Conservation (phyloP, 2,113 vertebrate genomes). For the Oceanodroma tethys region DNA sequence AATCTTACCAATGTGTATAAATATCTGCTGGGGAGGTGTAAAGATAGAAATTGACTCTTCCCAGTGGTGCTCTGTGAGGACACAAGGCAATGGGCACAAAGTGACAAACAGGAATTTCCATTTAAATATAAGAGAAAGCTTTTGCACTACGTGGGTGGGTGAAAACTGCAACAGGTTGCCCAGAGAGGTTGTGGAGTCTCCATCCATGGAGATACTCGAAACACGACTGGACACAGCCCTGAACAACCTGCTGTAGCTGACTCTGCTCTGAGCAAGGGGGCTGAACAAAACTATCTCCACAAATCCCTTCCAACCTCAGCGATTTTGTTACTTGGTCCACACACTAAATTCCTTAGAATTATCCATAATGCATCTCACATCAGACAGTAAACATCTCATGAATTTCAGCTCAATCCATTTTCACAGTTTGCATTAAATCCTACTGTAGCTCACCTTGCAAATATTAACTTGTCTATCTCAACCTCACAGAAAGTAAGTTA, state of each 20-base stretch:
- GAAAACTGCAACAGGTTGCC: neutral
- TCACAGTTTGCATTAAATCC: neutral
- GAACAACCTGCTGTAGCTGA: neutral
- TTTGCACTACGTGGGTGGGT: neutral
- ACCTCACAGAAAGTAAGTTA: neutral
- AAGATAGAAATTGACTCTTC: neutral
- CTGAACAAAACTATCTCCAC: neutral
- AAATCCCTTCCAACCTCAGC: neutral
- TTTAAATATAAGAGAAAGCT: neutral
- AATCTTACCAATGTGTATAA: neutral
- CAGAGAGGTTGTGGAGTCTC: neutral
- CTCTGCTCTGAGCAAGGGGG: neutral
- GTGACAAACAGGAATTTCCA: neutral
- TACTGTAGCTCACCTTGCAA: neutral
- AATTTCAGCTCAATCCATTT: neutral
- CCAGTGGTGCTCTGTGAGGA: neutral
- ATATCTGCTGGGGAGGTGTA: neutral
- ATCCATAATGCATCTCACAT: neutral
- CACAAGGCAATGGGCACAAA: accelerated
- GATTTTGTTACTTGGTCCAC: neutral
- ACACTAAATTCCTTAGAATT: neutral
- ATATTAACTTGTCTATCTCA: neutral
- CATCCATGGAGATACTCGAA: neutral
- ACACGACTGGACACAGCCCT: neutral
- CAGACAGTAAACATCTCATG: neutral